phyloP scores from a whole-genome alignment of 2,797 vertebrate species.

The Trachops cirrhosus region DNA sequence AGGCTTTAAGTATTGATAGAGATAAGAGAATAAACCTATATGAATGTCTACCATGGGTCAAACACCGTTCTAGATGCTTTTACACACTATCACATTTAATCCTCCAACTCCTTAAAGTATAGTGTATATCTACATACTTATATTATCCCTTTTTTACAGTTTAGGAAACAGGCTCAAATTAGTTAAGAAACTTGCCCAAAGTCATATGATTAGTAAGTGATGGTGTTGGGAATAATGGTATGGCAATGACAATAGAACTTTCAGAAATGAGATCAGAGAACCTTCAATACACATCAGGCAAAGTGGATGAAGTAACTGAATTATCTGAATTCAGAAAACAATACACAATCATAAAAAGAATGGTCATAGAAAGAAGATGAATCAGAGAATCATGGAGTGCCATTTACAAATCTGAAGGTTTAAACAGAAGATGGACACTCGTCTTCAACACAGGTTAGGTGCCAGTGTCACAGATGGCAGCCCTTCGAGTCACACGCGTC shows the following conservation, averaged over 20 bases:
- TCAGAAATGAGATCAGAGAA: neutral
- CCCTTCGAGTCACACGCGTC: neutral
- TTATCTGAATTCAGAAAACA: constrained; percentile 1
- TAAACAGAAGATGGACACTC: neutral
- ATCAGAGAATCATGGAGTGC: neutral
- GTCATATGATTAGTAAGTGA: neutral
- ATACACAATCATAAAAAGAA: neutral
- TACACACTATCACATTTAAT: neutral
- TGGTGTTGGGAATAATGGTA: neutral
- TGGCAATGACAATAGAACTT: neutral
- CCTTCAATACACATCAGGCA: neutral
- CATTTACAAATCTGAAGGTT: neutral
- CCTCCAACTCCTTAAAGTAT: neutral
- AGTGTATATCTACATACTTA: neutral
- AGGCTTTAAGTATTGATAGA: constrained; percentile 6
- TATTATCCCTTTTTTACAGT: neutral
- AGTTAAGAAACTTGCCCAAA: neutral
- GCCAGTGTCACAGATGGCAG: neutral
- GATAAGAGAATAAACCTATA: neutral
- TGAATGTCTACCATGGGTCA: neutral
- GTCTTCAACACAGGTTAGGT: neutral
- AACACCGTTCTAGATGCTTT: neutral
- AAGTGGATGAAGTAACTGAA: neutral
- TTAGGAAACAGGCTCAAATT: constrained; percentile 10
- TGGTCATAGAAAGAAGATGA: neutral